phyloP scores from a whole-genome alignment of 2,888 invertebrate species.

The Phalera bucephala region DNA sequence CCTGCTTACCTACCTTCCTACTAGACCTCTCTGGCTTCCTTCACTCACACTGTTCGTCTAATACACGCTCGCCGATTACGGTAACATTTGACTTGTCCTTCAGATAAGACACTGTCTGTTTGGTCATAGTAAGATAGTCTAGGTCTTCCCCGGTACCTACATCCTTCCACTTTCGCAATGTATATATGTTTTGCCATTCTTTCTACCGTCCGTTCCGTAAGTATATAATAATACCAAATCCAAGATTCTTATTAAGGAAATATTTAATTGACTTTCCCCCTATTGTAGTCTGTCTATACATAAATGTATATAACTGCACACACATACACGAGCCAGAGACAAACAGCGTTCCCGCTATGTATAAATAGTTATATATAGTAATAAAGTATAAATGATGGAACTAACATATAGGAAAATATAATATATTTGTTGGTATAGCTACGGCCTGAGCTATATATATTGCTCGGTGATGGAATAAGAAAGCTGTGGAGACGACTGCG shows the following conservation, averaged over 20 bases:
- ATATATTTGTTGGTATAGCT: conserved; percentile 79
- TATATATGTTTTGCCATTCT: too few relatives aligned
- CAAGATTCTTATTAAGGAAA: conserved; percentile 62
- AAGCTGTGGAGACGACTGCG: conserved; percentile 38
- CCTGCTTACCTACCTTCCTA: too few relatives aligned
- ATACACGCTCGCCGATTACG: too few relatives aligned
- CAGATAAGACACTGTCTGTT: too few relatives aligned
- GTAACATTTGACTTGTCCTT: too few relatives aligned
- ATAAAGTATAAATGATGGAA: conserved; percentile 83
- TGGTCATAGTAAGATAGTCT: too few relatives aligned
- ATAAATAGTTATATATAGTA: conserved; percentile 77
- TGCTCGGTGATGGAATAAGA: conserved; percentile 55
- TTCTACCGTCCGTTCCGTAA: too few relatives aligned
- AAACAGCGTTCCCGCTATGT: conserved; percentile 32
- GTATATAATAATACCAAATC: conserved; percentile 31
- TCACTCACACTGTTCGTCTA: too few relatives aligned
- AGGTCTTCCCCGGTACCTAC: too few relatives aligned
- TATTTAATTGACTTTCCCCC: conserved; percentile 73
- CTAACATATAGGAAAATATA: conserved; percentile 82
- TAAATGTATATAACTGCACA: conserved; percentile 23
- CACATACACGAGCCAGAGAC: conserved; percentile 29
- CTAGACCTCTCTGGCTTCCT: too few relatives aligned
- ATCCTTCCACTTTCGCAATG: too few relatives aligned
- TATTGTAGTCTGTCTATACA: conserved; percentile 32
- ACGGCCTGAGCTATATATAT: conserved; percentile 73